Conservation (phyloP, 2,888 invertebrate genomes). For the Macrosoma leucophasiata region DNA sequence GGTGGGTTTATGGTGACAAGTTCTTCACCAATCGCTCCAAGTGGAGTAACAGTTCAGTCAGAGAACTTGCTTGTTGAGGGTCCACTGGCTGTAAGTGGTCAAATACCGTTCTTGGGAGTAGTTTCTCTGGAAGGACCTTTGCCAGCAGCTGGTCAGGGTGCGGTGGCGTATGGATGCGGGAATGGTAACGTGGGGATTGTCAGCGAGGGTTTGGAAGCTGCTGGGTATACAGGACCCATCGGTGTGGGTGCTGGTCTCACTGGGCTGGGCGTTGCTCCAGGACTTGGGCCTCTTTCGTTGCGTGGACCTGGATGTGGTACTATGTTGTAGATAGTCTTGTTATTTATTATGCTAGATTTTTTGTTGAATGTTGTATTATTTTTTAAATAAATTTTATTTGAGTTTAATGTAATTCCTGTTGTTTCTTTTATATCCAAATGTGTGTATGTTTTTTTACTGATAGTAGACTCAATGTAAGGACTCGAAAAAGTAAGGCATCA, state of each 20-base stretch:
- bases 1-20: conserved; percentile 32
- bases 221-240: conserved; percentile 8
- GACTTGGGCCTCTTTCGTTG: conserved; percentile 8
- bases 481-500: too few relatives aligned
- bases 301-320: conserved; percentile 14
- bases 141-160: conserved; percentile 35
- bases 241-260: conserved; percentile 16
- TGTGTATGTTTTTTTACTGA: too few relatives aligned
- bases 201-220: conserved; percentile 24
- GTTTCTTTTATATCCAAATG: too few relatives aligned
- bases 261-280: conserved; percentile 16
- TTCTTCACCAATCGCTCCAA: conserved; percentile 29
- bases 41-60: conserved; percentile 31
- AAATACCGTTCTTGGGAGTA: conserved; percentile 32
- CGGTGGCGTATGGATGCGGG: conserved; percentile 32
- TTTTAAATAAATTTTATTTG: too few relatives aligned
- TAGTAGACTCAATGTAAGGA: too few relatives aligned
- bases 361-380: too few relatives aligned
- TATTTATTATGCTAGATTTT: too few relatives aligned
- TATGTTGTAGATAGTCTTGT: conserved; percentile 14
- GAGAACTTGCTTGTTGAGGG: conserved; percentile 38
- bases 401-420: too few relatives aligned
- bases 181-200: conserved; percentile 28
- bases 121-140: conserved; percentile 36
- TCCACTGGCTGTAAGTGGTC: conserved; percentile 27